These are phyloP conservation scores for Sigmodon hispidus DNA, from an alignment of 2,113 vertebrate species.

Conservation along the genomic window DNA sequence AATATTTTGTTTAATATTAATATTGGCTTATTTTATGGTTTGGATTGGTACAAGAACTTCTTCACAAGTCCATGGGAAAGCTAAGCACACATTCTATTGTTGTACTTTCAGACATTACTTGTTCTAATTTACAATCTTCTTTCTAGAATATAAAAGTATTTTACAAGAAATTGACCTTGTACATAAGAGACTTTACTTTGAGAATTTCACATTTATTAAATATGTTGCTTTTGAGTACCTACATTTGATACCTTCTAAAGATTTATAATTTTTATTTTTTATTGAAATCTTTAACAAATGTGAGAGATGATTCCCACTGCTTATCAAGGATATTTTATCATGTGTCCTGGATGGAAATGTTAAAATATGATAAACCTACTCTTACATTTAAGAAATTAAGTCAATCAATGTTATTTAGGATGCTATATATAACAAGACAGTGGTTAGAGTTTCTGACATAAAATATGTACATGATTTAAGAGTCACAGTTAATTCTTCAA, in stretches of 20 bases:
- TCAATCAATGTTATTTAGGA: not conserved
- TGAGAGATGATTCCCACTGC: not conserved
- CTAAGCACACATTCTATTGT: not conserved
- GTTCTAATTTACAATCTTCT: not conserved
- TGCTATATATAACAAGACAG: not conserved
- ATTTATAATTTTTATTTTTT: not conserved
- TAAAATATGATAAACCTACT: not conserved
- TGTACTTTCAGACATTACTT: not conserved
- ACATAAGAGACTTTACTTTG: not conserved
- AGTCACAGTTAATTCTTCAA: not conserved
- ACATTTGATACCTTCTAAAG: not conserved
- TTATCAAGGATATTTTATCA: not conserved
- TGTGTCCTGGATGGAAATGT: not conserved
- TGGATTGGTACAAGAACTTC: not conserved
- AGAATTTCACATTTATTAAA: not conserved
- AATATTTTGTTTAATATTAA: not conserved
- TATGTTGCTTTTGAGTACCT: not conserved
- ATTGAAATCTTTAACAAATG: not conserved
- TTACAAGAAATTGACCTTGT: not conserved
- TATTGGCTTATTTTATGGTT: not conserved
- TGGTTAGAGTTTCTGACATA: not conserved
- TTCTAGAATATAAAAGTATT: not conserved
- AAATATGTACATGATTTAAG: not conserved
- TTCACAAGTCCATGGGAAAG: not conserved
- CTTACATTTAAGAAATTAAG: not conserved